phyloP scores from a whole-genome alignment of 2,797 vertebrate species.

The Allobates femoralis region DNA sequence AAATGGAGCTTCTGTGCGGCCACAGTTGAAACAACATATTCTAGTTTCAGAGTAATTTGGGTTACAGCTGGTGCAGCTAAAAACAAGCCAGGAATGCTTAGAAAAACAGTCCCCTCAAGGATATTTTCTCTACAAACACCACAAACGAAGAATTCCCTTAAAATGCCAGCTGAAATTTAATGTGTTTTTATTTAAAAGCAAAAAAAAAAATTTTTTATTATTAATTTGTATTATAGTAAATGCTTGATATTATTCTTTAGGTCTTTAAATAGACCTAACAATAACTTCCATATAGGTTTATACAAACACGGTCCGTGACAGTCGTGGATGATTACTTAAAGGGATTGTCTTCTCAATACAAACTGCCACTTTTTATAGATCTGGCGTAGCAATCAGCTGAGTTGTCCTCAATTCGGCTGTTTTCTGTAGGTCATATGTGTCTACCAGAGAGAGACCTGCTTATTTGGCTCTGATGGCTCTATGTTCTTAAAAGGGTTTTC shows the following conservation, averaged over 20 bases:
- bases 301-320: background rate
- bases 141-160: slow-evolving; percentile 68
- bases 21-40: slow-evolving; percentile 65
- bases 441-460: too few species aligned
- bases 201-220: background rate
- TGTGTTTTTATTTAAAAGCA: background rate
- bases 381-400: too few species aligned
- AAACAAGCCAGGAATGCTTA: slow-evolving; percentile 61
- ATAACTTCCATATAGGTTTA: background rate
- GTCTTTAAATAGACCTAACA: too few species aligned
- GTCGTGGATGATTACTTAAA: background rate
- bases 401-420: too few species aligned
- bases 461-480: too few species aligned
- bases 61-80: slow-evolving; percentile 68
- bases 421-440: too few species aligned
- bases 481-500: too few species aligned
- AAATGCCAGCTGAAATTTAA: slow-evolving; percentile 32
- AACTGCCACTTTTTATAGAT: background rate
- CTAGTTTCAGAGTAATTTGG: slow-evolving; percentile 66
- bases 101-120: slow-evolving; percentile 62
- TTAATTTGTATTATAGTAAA: background rate
- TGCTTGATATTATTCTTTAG: background rate
- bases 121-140: slow-evolving; percentile 68
- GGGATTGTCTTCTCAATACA: background rate
- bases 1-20: slow-evolving; percentile 53